phyloP scores from a whole-genome alignment of 2,888 invertebrate species.

The Acanthoscelides obtectus region DNA sequence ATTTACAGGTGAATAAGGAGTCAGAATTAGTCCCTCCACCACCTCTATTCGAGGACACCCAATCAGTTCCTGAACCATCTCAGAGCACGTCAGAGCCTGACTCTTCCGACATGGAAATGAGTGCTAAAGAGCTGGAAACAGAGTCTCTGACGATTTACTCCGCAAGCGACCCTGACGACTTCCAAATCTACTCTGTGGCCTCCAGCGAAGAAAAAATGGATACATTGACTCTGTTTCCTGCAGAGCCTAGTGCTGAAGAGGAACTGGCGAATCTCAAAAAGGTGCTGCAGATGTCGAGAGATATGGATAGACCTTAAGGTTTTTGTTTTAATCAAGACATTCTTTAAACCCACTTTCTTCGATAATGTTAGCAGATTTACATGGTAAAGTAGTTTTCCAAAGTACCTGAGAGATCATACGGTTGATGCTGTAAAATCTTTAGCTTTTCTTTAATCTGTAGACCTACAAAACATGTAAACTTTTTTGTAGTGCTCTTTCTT shows the following conservation, averaged over 20 bases:
- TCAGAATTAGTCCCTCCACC: neutral
- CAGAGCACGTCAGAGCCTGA: neutral
- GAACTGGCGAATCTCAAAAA: neutral
- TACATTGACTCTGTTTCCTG: neutral
- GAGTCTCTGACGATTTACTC: neutral
- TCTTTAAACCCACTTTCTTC: too few species aligned
- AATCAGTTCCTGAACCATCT: neutral
- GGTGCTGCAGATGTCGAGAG: neutral
- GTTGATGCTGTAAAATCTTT: too few species aligned
- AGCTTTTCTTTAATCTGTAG: too few species aligned
- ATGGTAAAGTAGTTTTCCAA: too few species aligned
- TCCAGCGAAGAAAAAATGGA: neutral
- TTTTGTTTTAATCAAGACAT: too few species aligned
- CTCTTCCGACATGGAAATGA: neutral
- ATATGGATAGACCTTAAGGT: neutral
- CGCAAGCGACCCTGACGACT: neutral
- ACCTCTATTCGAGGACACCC: neutral
- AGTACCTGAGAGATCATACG: too few species aligned
- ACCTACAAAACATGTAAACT: too few species aligned
- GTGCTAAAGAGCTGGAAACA: neutral
- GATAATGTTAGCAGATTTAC: too few species aligned
- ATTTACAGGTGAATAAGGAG: neutral
- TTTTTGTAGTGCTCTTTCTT: too few species aligned
- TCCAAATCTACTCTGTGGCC: neutral
- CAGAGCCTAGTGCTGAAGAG: neutral